phyloP scores from a whole-genome alignment of 2,113 vertebrate species.

The Nanorana parkeri region DNA sequence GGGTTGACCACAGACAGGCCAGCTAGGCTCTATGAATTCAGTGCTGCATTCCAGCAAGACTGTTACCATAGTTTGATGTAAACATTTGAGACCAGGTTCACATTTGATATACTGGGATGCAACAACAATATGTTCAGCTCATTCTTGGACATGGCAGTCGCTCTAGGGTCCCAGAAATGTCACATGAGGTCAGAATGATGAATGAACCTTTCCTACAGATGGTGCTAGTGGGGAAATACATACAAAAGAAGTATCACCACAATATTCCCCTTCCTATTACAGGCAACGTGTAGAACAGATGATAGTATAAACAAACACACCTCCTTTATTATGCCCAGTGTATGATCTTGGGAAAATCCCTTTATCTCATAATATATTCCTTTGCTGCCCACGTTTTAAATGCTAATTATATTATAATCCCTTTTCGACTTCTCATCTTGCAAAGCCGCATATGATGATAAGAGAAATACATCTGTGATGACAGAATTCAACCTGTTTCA shows the following conservation, averaged over 20 bases:
- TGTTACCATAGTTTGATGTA: too few species aligned
- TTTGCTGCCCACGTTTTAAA: conserved; percentile 14
- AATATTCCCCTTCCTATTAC: neutral
- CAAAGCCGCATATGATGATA: conserved; percentile 45
- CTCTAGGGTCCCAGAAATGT: too few species aligned
- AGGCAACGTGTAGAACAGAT: neutral
- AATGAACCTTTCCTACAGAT: neutral
- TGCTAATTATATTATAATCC: conserved; percentile 45
- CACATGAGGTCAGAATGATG: too few species aligned
- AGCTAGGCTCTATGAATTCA: too few species aligned
- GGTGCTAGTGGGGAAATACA: neutral
- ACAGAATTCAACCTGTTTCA: conserved; percentile 37
- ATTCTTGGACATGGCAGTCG: too few species aligned
- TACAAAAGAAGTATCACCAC: neutral
- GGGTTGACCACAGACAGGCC: too few species aligned
- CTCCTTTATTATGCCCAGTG: conserved; percentile 5
- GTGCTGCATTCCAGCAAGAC: too few species aligned
- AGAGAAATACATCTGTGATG: conserved; percentile 40
- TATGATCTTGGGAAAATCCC: conserved; percentile 31
- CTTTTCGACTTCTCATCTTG: conserved; percentile 31
- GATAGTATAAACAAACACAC: conserved; percentile 11
- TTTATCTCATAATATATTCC: conserved; percentile 42
- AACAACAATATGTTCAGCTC: too few species aligned
- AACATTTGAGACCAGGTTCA: too few species aligned
- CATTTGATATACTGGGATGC: too few species aligned